Conservation (phyloP, 2,888 invertebrate genomes). For the Drosophila gaucha region DNA sequence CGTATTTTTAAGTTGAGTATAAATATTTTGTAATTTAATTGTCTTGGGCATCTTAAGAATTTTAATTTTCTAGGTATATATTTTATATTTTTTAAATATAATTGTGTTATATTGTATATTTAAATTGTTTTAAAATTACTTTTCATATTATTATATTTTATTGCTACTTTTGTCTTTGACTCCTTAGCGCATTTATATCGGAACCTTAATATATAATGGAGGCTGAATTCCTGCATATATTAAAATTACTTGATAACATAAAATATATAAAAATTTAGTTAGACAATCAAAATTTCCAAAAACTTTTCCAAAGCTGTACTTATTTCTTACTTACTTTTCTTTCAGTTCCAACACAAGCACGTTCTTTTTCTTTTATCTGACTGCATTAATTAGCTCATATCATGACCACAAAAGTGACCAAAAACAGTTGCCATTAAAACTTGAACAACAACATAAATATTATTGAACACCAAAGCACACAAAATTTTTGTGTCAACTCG, state of each 20-base stretch:
- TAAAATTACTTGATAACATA: no score
- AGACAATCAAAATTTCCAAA: background rate
- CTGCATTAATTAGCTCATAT: conserved; percentile 40
- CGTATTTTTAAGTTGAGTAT: no score
- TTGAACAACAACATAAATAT: conserved; percentile 46
- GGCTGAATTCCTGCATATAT: no score
- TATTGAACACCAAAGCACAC: conserved; percentile 27
- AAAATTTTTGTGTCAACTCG: conserved; percentile 63
- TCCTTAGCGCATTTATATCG: no score
- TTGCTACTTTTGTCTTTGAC: no score
- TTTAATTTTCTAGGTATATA: no score
- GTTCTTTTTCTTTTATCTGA: background rate
- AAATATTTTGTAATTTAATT: no score
- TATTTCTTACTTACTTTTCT: background rate
- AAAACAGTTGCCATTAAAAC: conserved; percentile 46
- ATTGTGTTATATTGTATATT: background rate
- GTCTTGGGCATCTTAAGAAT: no score
- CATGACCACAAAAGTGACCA: conserved; percentile 33
- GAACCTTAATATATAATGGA: no score
- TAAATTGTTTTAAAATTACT: background rate
- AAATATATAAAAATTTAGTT: background rate
- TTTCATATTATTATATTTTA: no score
- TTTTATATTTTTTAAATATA: background rate
- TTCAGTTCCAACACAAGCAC: background rate
- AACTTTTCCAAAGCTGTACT: background rate